Evolutionary conservation across 2,888 invertebrate genomes (phyloP), one percentile per base, ranked within the genome.

Genomic region (Elegia similella): DNA sequence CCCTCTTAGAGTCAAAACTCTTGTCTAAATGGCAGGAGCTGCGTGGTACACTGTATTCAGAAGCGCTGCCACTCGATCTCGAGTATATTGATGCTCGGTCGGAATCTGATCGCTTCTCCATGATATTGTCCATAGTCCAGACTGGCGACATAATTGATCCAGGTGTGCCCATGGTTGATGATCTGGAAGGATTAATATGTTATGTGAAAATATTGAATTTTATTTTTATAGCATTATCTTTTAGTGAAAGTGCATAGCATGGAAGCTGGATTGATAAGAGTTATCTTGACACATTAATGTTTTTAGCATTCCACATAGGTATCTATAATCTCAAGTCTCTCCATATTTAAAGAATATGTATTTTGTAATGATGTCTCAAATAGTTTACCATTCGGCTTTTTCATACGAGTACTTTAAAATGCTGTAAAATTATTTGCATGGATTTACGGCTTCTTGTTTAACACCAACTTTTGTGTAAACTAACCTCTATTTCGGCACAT

Each of bases 51-150:
- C 94, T 94, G 78, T 94, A 94, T 70, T 95, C 95, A 0, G 94
- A 94, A 12, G 94, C 93, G 58, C 93, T 93, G 50, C 94, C 94
- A 55, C 94, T 93, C 59, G 94, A 92, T 7, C 92, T 92, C 0
- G 95, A 95, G 64, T 94, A 94, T 56, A 95, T 87, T 0, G 95
- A 95, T 23, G 94, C 89, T 30, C 94, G 86, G 71, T 94, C 94
- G 16, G 93, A 93, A 64, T 92, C 91, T 12, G 89, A 88, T 0
- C 90, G 82, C 62, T 88, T 88, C 62, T 92, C 88, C 59, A 86
- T 68, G 46, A 91, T 88, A 63, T 92, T 88, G 63, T 93, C 93
- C 84, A 93, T 93, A 0, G 93, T 92, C 90, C 93, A 93, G 0
- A 92, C 92, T 0, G 93, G 93, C 38, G 92, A 93, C 82, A 91